Percentiles rank a stretch among this genome's conserved stretches.
phyloP scores from a whole-genome alignment of 2,113 vertebrate species.

The Empidonax alnorum region DNA sequence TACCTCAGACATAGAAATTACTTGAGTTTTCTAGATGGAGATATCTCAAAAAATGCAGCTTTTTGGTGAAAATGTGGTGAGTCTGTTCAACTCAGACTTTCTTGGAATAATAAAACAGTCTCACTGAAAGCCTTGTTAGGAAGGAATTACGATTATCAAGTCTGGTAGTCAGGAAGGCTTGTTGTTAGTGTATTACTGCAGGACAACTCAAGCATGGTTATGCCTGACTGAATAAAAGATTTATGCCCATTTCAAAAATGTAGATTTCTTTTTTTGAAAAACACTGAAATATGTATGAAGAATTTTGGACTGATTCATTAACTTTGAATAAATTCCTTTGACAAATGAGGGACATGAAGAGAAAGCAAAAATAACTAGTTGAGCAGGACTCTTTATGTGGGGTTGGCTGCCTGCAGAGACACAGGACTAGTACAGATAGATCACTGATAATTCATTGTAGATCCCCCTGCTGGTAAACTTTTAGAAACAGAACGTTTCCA shows the following conservation, averaged over 20 bases:
- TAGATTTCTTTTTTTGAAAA: neutral
- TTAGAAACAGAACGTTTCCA: neutral
- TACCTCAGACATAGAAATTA: neutral
- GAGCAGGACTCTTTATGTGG: neutral
- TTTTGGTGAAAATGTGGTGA: neutral
- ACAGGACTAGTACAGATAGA: neutral
- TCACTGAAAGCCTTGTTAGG: constrained; percentile 5
- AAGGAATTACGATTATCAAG: constrained; percentile 1
- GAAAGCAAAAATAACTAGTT: neutral
- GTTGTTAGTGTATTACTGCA: neutral
- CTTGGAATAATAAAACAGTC: neutral
- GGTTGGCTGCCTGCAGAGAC: neutral
- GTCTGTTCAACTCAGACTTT: neutral
- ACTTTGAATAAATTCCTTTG: constrained; percentile 24
- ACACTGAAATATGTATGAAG: constrained; percentile 34
- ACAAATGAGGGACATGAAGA: constrained; percentile 17
- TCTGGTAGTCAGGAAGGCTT: neutral
- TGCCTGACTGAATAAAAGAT: constrained; percentile 20
- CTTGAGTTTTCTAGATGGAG: neutral
- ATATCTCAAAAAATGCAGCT: neutral
- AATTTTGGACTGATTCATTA: constrained; percentile 17
- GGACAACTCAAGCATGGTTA: neutral
- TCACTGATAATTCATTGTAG: neutral
- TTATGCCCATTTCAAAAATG: neutral
- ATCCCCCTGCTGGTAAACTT: neutral